Percentiles rank a stretch among this genome's conserved stretches.
Conservation (phyloP, 1,140 invertebrate species). For the Scaptomyza graminum region DNA sequence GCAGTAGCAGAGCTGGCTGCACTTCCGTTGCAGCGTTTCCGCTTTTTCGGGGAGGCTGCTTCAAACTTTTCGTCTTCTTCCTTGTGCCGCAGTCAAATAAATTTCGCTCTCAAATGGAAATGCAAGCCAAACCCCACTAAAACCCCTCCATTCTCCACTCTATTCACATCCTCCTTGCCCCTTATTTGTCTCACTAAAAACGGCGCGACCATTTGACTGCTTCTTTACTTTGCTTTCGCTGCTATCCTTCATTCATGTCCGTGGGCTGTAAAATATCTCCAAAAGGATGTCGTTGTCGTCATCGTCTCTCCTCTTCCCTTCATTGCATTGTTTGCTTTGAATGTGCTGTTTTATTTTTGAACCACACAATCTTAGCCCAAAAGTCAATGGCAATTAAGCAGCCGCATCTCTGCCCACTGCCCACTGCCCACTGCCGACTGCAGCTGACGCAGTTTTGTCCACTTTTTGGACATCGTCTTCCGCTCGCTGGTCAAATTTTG, state of each 20-base stretch:
- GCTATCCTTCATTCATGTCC: constrained; percentile 64
- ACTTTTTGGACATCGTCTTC: constrained; percentile 15
- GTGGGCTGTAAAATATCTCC: constrained; percentile 62
- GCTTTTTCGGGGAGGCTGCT: constrained; percentile 49
- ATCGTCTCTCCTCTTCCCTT: constrained; percentile 12
- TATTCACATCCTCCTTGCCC: background rate
- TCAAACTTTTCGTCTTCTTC: constrained; percentile 57
- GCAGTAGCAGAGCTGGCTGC: constrained; percentile 55
- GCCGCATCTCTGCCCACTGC: constrained; percentile 33
- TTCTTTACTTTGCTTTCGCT: constrained; percentile 27
- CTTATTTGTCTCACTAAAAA: constrained; percentile 71
- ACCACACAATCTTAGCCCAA: constrained; percentile 61
- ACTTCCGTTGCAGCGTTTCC: constrained; percentile 73
- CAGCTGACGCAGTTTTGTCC: constrained; percentile 54
- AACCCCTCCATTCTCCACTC: background rate
- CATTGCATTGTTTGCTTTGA: constrained; percentile 63
- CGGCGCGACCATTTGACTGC: constrained; percentile 68
- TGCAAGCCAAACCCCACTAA: constrained; percentile 55
- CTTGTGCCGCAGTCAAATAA: constrained; percentile 72
- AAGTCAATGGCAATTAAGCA: constrained; percentile 75
- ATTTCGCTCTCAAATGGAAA: constrained; percentile 74
- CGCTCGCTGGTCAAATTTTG: constrained; percentile 25
- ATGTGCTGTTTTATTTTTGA: constrained; percentile 58
- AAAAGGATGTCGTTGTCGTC: constrained; percentile 56
- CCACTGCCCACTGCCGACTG: constrained; percentile 4